phyloP scores from a whole-genome alignment of 2,113 vertebrate species.

The Machaerirhynchus nigripectus region DNA sequence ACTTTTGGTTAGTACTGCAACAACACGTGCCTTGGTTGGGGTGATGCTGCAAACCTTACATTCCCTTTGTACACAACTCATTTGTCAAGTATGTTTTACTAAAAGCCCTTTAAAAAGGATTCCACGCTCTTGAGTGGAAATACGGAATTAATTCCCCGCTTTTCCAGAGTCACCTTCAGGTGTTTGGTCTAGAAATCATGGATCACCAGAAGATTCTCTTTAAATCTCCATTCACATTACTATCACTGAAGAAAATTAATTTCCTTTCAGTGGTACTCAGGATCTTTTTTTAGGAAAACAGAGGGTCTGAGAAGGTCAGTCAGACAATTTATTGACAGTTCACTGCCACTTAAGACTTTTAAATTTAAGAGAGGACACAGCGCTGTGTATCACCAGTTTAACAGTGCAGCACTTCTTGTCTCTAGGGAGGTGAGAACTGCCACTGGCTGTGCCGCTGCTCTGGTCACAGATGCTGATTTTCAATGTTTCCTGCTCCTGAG shows the following conservation, averaged over 20 bases:
- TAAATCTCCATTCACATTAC: neutral
- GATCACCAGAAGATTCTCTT: neutral
- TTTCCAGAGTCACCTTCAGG: neutral
- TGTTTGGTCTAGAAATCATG: neutral
- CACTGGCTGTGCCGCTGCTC: neutral
- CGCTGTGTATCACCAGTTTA: neutral
- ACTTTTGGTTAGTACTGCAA: slow-evolving; percentile 78
- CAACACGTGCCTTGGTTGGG: neutral
- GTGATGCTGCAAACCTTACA: slow-evolving; percentile 21
- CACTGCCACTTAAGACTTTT: neutral
- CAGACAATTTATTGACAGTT: neutral
- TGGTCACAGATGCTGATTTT: neutral
- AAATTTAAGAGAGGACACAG: neutral
- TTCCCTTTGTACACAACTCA: neutral
- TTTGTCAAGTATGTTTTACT: neutral
- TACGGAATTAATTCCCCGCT: neutral
- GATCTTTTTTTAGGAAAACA: neutral
- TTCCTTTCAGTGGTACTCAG: neutral
- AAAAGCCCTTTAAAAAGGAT: neutral
- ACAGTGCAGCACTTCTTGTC: neutral
- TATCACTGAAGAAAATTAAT: neutral
- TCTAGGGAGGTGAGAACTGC: neutral
- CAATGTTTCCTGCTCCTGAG: neutral
- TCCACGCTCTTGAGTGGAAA: neutral
- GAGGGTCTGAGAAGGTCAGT: neutral